These are phyloP conservation scores for Megalops cyprinoides DNA, from an alignment of 2,797 vertebrate genomes.

Conservation along the genomic window DNA sequence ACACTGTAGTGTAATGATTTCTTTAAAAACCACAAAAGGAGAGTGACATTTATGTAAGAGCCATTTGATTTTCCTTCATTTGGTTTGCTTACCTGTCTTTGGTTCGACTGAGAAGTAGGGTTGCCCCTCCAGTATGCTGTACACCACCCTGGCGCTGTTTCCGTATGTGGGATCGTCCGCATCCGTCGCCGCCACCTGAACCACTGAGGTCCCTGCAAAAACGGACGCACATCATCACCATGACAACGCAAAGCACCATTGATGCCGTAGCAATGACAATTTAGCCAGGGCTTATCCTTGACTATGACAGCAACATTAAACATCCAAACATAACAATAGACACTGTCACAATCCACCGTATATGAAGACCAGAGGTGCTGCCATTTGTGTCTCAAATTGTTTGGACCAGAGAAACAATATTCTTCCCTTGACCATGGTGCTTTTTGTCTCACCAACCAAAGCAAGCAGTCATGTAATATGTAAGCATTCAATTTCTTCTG, in stretches of 20 bases:
- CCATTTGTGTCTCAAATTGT: neutral
- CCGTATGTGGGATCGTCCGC: conserved; percentile 91
- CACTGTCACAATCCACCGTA: too few relatives aligned
- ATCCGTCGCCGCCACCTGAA: conserved; percentile 88
- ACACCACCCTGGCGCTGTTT: conserved; percentile 87
- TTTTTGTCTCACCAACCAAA: neutral
- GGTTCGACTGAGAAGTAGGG: conserved; percentile 91
- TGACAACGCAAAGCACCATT: neutral
- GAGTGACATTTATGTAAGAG: neutral
- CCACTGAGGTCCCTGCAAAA: conserved; percentile 83
- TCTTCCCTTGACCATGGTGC: neutral
- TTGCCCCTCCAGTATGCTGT: conserved; percentile 88
- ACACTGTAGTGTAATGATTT: neutral
- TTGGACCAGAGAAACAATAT: neutral
- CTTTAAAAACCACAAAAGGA: too few relatives aligned
- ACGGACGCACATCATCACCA: neutral
- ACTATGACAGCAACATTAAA: too few relatives aligned
- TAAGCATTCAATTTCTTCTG: neutral
- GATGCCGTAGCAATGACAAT: neutral
- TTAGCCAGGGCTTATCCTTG: too few relatives aligned
- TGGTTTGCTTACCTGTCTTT: conserved; percentile 79
- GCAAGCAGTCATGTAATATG: neutral
- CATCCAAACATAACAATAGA: too few relatives aligned
- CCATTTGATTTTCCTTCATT: neutral
- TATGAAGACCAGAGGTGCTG: neutral